phyloP scores from a whole-genome alignment of 2,888 invertebrate species.

The Strigamia crassipes region DNA sequence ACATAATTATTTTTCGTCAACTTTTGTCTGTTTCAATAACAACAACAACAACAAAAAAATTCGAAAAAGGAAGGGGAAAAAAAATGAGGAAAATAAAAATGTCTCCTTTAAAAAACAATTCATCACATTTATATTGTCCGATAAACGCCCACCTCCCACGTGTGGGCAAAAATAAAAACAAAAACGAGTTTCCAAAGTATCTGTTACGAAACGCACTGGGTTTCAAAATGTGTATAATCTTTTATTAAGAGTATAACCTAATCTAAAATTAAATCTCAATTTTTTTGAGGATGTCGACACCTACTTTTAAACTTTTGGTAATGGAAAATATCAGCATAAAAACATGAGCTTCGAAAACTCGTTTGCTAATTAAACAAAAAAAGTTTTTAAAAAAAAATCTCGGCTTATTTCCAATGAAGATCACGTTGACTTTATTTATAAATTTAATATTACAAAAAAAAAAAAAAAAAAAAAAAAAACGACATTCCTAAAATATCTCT shows the following conservation, averaged over 20 bases:
- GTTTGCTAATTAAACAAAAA: neutral
- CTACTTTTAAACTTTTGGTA: neutral
- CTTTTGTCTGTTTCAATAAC: neutral
- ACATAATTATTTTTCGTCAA: neutral
- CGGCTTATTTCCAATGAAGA: constrained; percentile 17
- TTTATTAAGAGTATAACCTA: neutral
- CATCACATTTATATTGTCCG: neutral
- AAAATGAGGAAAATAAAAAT: neutral
- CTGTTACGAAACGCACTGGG: neutral
- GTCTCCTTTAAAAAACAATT: neutral
- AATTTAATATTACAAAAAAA: neutral
- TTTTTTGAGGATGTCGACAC: neutral
- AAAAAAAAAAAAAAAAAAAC: neutral
- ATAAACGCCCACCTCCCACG: neutral
- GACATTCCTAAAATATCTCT: constrained; percentile 7
- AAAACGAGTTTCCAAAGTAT: neutral
- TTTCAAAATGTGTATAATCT: neutral
- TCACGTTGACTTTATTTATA: constrained; percentile 15
- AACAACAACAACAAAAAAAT: neutral
- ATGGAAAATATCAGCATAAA: neutral
- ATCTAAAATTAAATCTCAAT: neutral
- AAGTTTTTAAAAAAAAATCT: neutral
- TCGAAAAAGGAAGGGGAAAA: no score
- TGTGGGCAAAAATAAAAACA: neutral
- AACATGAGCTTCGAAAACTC: neutral